Conservation (phyloP, 1,140 invertebrate species). For the Sipha flava region DNA sequence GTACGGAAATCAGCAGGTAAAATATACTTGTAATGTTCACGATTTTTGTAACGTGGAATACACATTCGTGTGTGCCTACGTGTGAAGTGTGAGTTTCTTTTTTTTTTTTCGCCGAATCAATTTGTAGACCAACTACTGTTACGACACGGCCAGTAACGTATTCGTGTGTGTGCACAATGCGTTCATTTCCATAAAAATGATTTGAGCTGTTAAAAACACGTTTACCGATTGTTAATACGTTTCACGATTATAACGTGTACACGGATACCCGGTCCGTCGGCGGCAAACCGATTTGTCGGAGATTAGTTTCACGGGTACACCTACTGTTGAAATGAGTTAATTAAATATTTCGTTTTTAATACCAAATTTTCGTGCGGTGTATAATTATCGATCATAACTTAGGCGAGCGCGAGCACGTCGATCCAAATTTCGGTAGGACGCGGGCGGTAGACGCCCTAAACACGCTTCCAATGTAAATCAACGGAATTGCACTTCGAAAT, state of each 20-base stretch:
- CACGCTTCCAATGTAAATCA: background rate
- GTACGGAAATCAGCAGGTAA: no score
- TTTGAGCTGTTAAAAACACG: slow-evolving; percentile 1
- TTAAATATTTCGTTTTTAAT: background rate
- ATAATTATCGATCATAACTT: background rate
- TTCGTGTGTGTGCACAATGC: no score
- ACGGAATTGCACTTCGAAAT: background rate
- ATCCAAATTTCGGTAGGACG: background rate
- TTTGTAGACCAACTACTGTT: background rate
- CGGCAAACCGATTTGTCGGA: background rate
- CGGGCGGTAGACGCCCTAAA: background rate
- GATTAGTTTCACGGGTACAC: background rate
- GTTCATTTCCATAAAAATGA: background rate
- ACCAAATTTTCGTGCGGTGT: background rate
- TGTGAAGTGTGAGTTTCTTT: background rate
- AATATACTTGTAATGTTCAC: no score
- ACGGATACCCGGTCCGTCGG: no score
- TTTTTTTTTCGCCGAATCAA: background rate
- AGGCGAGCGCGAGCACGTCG: background rate
- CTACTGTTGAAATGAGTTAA: slow-evolving; percentile 6
- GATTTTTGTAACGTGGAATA: no score
- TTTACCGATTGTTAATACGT: slow-evolving; percentile 10
- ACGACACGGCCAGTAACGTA: no score
- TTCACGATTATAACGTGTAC: slow-evolving; percentile 4
- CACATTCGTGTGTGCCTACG: background rate